These are phyloP conservation scores for Nycticryphes semicollaris DNA, from an alignment of 2,113 vertebrate species.

Conservation along the genomic window DNA sequence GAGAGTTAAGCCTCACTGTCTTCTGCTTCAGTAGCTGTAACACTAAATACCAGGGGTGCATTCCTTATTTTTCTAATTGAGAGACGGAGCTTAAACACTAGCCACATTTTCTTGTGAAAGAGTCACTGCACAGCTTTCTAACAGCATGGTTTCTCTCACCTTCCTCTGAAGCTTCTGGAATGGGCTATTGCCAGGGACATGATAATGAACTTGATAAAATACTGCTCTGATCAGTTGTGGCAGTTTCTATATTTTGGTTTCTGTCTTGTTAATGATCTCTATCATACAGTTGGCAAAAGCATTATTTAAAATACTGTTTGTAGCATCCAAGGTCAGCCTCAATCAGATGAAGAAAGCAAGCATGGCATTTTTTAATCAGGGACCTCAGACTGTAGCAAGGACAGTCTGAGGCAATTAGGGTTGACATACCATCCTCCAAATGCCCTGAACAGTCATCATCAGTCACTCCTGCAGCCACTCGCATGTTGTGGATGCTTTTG, in stretches of 20 bases:
- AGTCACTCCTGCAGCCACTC: not conserved
- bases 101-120: not conserved
- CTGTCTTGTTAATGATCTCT: not conserved
- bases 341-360: not conserved
- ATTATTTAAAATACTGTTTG: not conserved
- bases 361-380: not conserved
- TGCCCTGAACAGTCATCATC: not conserved
- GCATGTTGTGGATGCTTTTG: not conserved
- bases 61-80: not conserved
- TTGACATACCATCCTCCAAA: not conserved
- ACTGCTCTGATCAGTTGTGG: not conserved
- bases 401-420: rapidly evolving
- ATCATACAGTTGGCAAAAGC: not conserved
- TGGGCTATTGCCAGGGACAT: not conserved
- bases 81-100: rapidly evolving
- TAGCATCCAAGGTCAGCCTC: not conserved
- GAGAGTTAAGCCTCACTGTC: not conserved
- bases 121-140: not conserved
- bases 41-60: rapidly evolving
- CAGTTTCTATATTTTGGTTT: not conserved
- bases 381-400: not conserved
- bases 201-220: not conserved
- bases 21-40: not conserved
- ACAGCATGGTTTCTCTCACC: not conserved
- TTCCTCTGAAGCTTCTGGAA: not conserved